Base-by-base conservation (phyloP, 2,113 vertebrate species). In the Trichechus manatus region DNA sequence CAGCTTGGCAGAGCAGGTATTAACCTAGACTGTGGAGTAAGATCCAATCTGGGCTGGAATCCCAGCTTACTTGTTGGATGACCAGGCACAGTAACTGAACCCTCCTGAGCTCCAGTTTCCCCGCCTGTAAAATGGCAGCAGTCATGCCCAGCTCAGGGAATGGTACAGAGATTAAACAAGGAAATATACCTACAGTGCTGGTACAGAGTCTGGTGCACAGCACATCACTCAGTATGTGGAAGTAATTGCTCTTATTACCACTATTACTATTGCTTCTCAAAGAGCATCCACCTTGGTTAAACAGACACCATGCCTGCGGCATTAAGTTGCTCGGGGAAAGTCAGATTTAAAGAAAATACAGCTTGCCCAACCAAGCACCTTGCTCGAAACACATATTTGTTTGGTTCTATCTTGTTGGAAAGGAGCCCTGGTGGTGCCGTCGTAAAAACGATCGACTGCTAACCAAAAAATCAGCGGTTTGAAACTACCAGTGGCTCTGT, bases 281-380 rank as follows among this genome's bases (percentile, higher is more conserved):
- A 59, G 53, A 85, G 36, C 31, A 91, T 27, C 3, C 42, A 70
- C 84, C 64, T 78, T 83, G 25, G 29, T 92, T 85, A 97, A 82
- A 95, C 22, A 94, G 27, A 91, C 1, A 68, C 1, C 66, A 89
- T 23, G 59, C n/a, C 47, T 33, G 47, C 9, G 9, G 5, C 42
- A 94, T 80, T 70, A 85, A 44, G 7, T 47, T 36, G 66, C 33
- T 89, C 61, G 20, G 91, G 56, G 44, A 53, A 80, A 93, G 63
- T 33, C 5, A 89, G 50, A 63, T 11, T 56, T 79, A 17, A 84
- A 83, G 53, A 42, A 96, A 87, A 81, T n/a, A 70, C 17, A 93
- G 79, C 14, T 64, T 85, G 15, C 74, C 23, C 53, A 8, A 10
- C 31, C 61, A 91, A 78, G 11, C 22, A 84, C 33, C 14, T 95